A percentile compares a stretch with the other conserved stretches of the same genome.
These are phyloP conservation scores for Habropoda laboriosa DNA, from an alignment of 1,140 invertebrate species.

Conservation along the genomic window DNA sequence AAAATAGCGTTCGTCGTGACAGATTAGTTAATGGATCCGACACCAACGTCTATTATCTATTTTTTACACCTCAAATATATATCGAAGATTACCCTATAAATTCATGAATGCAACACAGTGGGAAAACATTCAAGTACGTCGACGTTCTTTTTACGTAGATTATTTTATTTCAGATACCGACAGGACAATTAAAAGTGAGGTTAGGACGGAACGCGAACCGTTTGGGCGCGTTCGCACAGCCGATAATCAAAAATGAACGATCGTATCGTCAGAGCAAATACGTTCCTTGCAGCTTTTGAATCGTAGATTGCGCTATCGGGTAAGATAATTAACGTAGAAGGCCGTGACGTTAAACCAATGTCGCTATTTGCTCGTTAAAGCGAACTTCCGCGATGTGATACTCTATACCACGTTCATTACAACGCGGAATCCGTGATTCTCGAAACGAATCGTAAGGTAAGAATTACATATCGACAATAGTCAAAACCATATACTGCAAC, in stretches of 20 bases:
- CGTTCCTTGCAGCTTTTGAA: constrained; percentile 7
- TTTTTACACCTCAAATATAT: not conserved
- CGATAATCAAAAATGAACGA: constrained; percentile 9
- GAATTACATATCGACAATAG: too few relatives aligned
- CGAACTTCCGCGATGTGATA: constrained; percentile 19
- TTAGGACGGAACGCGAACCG: not conserved
- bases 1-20: not conserved
- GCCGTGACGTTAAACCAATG: constrained; percentile 29
- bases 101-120: not conserved
- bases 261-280: constrained; percentile 1
- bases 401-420: not conserved
- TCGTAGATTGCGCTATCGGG: constrained; percentile 29
- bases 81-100: not conserved
- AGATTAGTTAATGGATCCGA: constrained; percentile 4
- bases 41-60: not conserved
- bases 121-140: too few relatives aligned
- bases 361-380: constrained; percentile 40
- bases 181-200: too few relatives aligned
- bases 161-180: too few relatives aligned
- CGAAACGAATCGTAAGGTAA: not conserved
- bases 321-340: constrained; percentile 46
- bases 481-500: too few relatives aligned
- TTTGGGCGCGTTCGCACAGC: not conserved
- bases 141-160: too few relatives aligned
- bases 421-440: not conserved